Base-by-base conservation (phyloP, 2,888 invertebrate species). In the Synergus laeviventris region DNA sequence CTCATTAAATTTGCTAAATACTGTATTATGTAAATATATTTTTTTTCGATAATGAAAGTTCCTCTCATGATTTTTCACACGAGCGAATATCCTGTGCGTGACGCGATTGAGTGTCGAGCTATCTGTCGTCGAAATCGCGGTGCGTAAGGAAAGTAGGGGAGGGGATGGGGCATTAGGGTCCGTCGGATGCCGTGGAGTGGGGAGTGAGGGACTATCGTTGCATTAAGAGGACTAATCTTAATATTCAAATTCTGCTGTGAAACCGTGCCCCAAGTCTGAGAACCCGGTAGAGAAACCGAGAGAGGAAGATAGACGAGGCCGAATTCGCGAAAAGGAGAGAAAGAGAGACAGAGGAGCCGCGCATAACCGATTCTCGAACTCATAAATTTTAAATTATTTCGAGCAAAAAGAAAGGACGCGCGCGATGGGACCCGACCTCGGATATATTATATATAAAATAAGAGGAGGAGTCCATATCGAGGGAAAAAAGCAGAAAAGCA, bases 331-430 rank as follows among this genome's bases (percentile, higher is more conserved):
- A 56, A 59, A 62, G 18, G 42, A 75, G 66, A 16, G 64, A 76
- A 66, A 75, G 70, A 74, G 39, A 76, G 38, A 66, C 54, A 75
- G 64, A 38, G n/a, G n/a, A 36, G 39, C 59, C 36, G 42, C 74
- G 42, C 74, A 60, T 74, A 45, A 60, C 74, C 60, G 31, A 45
- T 81, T 80, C 82, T 62, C 86, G 88, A 89, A 87, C 89, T 89
- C 89, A 89, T 88, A 90, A 90, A 90, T 90, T 90, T 90, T 88
- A 89, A 90, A 90, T 90, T 89, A 89, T 87, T 86, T 87, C 87
- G 85, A 84, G 81, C 83, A 86, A 88, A 89, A 88, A 87, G 85
- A 84, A 84, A 84, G 76, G 83, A 81, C 81, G 84, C 81, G 77
- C 73, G 77, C 73, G 73, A 79, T 84, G 81, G 80, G 83, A 85